Conservation (phyloP, 53 echinoderm and acorn worm genomes). For the Mesocentrotus franciscanus region DNA sequence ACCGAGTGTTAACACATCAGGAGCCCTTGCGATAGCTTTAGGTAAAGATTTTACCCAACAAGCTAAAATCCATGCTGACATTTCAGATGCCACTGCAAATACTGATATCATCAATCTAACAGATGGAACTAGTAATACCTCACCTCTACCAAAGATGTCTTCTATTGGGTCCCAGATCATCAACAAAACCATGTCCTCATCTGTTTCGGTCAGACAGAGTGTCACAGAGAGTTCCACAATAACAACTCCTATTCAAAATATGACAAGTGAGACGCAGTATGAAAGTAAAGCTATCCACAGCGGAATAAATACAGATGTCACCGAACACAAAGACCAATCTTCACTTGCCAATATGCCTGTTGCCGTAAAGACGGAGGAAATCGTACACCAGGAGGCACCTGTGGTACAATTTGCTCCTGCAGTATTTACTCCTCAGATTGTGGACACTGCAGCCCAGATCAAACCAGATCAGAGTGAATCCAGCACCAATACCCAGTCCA, state of each 20-base stretch:
- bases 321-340: constrained; percentile 16
- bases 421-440: constrained; percentile 7
- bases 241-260: not conserved
- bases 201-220: not conserved
- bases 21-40: not conserved
- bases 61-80: constrained; percentile 19
- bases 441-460: constrained; percentile 14
- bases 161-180: constrained; percentile 31
- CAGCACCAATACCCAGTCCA: constrained; percentile 44
- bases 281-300: constrained; percentile 11
- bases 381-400: constrained; percentile 26
- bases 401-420: constrained; percentile 43
- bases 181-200: not conserved
- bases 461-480: constrained; percentile 52
- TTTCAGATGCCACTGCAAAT: constrained; percentile 17
- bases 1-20: not conserved
- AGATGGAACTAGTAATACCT: constrained; percentile 49
- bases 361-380: constrained; percentile 25
- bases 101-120: not conserved
- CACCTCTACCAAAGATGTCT: constrained; percentile 49
- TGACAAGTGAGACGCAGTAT: constrained; percentile 35
- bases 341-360: constrained; percentile 29
- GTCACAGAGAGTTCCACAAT: not conserved
- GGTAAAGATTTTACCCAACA: constrained; percentile 42
- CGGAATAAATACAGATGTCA: constrained; percentile 22